Evolutionary conservation across 2,113 vertebrate genomes (phyloP).

Genomic region (Baryphthengus martii): DNA sequence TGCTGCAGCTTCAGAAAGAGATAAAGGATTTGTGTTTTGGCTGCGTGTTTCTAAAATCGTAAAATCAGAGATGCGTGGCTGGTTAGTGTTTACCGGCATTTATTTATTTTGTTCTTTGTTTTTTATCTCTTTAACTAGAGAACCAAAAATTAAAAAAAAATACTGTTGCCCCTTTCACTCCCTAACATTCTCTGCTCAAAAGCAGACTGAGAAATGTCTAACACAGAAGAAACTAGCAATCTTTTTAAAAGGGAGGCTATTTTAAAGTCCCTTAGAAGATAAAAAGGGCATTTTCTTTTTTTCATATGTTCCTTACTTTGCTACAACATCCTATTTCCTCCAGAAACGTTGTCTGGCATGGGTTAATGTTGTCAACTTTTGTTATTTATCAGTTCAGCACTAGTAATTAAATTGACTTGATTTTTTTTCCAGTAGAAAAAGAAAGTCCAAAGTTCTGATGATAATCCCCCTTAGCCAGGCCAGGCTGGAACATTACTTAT

Average conservation of each 20-base stretch:
- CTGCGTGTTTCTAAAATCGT: slow-evolving; percentile 82
- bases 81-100: background rate
- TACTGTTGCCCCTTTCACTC: background rate
- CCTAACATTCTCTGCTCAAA: background rate
- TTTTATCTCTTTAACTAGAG: background rate
- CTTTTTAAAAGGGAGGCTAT: background rate
- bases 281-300: background rate
- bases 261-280: background rate
- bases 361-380: background rate
- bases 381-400: background rate
- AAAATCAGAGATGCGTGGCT: background rate
- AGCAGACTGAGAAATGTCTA: background rate
- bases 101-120: background rate
- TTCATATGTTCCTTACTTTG: background rate
- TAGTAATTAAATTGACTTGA: background rate
- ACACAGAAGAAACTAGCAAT: background rate
- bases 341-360: background rate
- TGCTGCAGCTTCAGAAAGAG: slow-evolving; percentile 80
- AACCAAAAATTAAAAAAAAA: background rate
- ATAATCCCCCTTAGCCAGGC: background rate
- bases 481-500: background rate
- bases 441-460: background rate
- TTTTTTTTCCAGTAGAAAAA: background rate
- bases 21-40: slow-evolving; percentile 78
- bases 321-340: background rate